A percentile compares a stretch with the other conserved stretches of the same genome.
Conservation (phyloP, 2,888 invertebrate genomes). For the Kryphioiulus occultus region DNA sequence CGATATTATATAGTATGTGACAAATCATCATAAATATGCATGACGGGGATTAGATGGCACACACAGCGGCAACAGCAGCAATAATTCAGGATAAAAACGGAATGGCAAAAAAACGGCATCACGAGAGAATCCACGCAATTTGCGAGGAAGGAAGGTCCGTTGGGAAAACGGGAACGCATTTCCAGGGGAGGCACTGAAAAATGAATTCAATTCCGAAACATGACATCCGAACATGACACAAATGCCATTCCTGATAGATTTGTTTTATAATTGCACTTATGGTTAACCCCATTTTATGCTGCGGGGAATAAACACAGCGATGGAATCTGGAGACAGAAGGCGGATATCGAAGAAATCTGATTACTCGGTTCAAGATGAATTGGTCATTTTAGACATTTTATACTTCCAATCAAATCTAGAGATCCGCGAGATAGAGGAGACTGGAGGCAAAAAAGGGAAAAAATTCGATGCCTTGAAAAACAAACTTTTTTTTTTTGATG, state of each 20-base stretch:
- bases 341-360: constrained; percentile 26
- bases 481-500: background rate
- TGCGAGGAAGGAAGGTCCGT: constrained; percentile 27
- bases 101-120: background rate
- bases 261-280: constrained; percentile 40
- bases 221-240: constrained; percentile 36
- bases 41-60: constrained; percentile 34
- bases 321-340: background rate
- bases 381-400: constrained; percentile 36
- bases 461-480: background rate
- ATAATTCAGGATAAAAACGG: constrained; percentile 39
- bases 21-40: constrained; percentile 40
- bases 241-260: constrained; percentile 36
- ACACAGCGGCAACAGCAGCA: background rate
- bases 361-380: constrained; percentile 29
- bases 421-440: background rate
- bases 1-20: constrained; percentile 40
- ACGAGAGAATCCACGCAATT: constrained; percentile 14
- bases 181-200: constrained; percentile 23
- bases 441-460: background rate
- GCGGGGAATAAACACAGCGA: constrained; percentile 21
- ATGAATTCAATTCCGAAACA: constrained; percentile 38
- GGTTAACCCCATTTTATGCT: constrained; percentile 37
- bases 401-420: background rate
- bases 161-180: background rate